Base-by-base conservation (phyloP, 1,140 invertebrate species). In the Cydia amplana region DNA sequence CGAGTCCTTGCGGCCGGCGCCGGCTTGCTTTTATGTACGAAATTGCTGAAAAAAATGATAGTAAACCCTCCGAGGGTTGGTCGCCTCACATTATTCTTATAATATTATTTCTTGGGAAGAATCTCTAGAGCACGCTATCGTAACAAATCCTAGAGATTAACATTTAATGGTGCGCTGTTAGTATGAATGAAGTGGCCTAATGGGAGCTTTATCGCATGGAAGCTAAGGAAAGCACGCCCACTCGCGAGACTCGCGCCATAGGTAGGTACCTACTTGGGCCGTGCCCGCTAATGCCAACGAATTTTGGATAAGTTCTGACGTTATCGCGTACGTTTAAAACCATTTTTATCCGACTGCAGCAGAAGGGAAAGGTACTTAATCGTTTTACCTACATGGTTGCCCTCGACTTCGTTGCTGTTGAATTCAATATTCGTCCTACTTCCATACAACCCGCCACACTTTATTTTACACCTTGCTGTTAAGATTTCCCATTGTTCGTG, bases 171-270 rank as follows among this genome's bases (percentile, higher is more conserved):
- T 79, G 74, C 25, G 75, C 74, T 80, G 75, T 81, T 81, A 77
- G 81, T 76, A 78, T 81, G 77, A 80, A 82, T 84, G 77, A 83
- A 83, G 80, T 81, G 83, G 72, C 65, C 51, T 81, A 80, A 84
- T 81, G 78, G 79, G 63, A 78, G 76, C 73, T 79, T 83, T 81
- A 84, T 84, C 81, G 81, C 65, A 81, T 82, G 81, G 82, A 78
- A 75, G 77, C 78, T 72, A 70, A 55, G 76, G 43, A 74, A 72
- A 63, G 73, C 75, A 70, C 65, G 46, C 76, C 78, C 55, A 60
- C 55, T 60, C 55, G 18, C 9, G 55, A 20, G 55, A 9, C 20
- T 60, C 20, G 55, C 55, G 55, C 55, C 55, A 6, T 60, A 2
- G n/a, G 51, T 20, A 51, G 1, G 12, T 46, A 77, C 81, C 78